Evolutionary conservation across 2,888 invertebrate genomes (phyloP), one percentile per base, ranked within the genome.

Genomic region (Cantharis flavilabris): DNA sequence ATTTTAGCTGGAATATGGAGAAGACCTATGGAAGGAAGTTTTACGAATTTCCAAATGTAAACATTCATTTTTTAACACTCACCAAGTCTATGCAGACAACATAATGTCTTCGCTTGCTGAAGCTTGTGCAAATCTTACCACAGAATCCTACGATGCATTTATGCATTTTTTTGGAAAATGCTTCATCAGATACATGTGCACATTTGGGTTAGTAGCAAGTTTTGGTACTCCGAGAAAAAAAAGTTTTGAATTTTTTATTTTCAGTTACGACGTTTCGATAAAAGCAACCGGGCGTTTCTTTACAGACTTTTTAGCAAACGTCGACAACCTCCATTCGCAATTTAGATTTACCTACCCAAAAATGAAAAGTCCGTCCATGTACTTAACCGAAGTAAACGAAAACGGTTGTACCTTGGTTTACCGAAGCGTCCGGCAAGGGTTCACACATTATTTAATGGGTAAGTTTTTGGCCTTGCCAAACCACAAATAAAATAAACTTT

Each of bases 281-380:
- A 94, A 95, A 77, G 94, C 96, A 0, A 96, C 97, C 0, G 97
- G 97, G 0, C 91, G 97, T 30, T 94, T 95, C 87, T 97, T 96
- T 89, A 94, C 96, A 83, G 97, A 97, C 83, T 97, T 97, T 86
- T 91, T 97, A 75, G 94, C 96, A 86, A 97, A 95, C 11, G 96
- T 97, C 73, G 97, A 98, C 88, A 97, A 96, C 86, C 94, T 98
- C 79, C 97, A 97, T 87, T 93, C 96, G 83, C 95, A 96, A 84
- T 97, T 97, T 93, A 91, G 96, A 76, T 96, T 97, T 87, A 96
- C 97, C 7, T 98, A 97, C 87, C 97, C 97, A 0, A 95, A 95
- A 88, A 96, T 98, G 96, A 95, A 95, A 84, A 96, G 96, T 78
- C 98, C 98, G 0, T 96, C 96, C 70, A 97, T 98, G 94, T 96